Percentiles rank a stretch among this genome's conserved stretches.
Evolutionary conservation across 2,797 vertebrate species (phyloP).

Genomic region (Sorex maritimensis): DNA sequence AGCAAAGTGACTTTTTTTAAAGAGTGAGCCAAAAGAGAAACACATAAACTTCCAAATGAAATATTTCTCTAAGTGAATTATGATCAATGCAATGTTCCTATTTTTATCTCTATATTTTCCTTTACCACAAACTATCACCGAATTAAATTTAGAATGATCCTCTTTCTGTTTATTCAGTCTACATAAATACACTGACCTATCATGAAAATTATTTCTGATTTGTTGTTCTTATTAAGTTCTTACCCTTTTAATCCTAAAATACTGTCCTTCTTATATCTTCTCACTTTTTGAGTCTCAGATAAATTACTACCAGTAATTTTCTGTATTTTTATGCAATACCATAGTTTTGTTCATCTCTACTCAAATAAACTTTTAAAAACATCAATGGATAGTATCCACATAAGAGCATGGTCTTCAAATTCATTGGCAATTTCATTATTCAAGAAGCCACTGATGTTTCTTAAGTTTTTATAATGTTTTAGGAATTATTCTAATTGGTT

Average conservation of each 20-base stretch:
- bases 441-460: neutral
- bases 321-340: constrained; percentile 59
- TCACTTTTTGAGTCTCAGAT: constrained; percentile 56
- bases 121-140: constrained; percentile 52
- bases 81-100: constrained; percentile 60
- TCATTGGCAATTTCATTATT: neutral
- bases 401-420: neutral
- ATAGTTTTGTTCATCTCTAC: constrained; percentile 48
- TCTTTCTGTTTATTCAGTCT: constrained; percentile 64
- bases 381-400: neutral
- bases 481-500: neutral
- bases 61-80: constrained; percentile 75
- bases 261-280: constrained; percentile 60
- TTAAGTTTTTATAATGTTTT: constrained; percentile 21
- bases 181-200: constrained; percentile 49
- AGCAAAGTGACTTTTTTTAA: neutral
- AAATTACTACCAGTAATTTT: constrained; percentile 81
- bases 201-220: constrained; percentile 64
- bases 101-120: constrained; percentile 67
- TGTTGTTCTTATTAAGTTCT: constrained; percentile 77
- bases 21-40: constrained; percentile 53
- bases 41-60: constrained; percentile 78
- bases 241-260: constrained; percentile 78
- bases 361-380: constrained; percentile 45
- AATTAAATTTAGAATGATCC: constrained; percentile 75